Percentiles rank a stretch among this genome's conserved stretches.
Evolutionary conservation across 1,140 invertebrate species (phyloP).

Genomic region (Ruditapes philippinarum): DNA sequence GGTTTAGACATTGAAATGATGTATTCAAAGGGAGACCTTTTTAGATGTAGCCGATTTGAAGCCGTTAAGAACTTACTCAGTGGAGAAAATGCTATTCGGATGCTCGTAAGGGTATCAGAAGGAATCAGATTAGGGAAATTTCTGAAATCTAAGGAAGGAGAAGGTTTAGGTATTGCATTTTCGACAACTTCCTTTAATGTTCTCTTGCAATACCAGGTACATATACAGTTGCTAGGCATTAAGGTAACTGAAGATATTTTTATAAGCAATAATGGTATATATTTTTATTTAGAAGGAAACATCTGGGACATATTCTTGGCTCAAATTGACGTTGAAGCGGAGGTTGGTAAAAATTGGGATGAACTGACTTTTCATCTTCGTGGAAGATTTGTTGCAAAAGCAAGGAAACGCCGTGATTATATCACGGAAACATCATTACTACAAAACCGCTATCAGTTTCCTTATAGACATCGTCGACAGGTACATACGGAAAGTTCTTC

Average conservation of each 20-base stretch:
- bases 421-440: background rate
- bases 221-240: constrained; percentile 12
- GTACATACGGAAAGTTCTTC: background rate
- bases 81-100: constrained; percentile 9
- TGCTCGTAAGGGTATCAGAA: background rate
- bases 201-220: background rate
- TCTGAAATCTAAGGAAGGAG: background rate
- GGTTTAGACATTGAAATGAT: constrained; percentile 35
- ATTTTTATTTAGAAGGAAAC: constrained; percentile 50
- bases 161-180: constrained; percentile 18
- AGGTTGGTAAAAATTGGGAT: constrained; percentile 14
- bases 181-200: background rate
- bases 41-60: constrained; percentile 35
- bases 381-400: constrained; percentile 38
- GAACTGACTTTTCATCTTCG: background rate
- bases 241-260: background rate
- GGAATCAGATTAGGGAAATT: background rate
- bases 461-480: background rate
- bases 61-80: background rate
- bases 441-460: background rate
- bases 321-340: constrained; percentile 32
- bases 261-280: constrained; percentile 21
- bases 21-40: constrained; percentile 11
- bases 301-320: constrained; percentile 31
- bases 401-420: background rate